phyloP scores from a whole-genome alignment of 2,797 vertebrate species.

The Melanogrammus aeglefinus region DNA sequence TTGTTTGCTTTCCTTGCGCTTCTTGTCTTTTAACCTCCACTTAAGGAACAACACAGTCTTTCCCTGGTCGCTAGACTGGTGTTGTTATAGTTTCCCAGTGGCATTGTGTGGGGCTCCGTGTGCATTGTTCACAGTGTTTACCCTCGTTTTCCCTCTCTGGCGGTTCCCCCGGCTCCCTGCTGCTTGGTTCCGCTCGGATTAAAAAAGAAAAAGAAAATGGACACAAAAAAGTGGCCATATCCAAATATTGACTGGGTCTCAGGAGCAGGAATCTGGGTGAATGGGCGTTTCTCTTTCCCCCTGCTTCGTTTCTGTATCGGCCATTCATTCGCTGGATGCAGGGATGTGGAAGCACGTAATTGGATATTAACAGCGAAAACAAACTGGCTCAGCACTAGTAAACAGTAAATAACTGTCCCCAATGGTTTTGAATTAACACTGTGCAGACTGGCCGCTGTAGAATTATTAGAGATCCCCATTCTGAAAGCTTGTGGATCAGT shows the following conservation, averaged over 20 bases:
- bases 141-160: slow-evolving; percentile 59
- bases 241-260: slow-evolving; percentile 84
- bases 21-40: slow-evolving; percentile 72
- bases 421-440: too few relatives aligned
- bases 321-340: too few relatives aligned
- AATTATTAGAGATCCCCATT: too few relatives aligned
- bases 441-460: too few relatives aligned
- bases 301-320: too few relatives aligned
- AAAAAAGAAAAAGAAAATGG: slow-evolving; percentile 36
- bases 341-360: too few relatives aligned
- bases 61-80: slow-evolving; percentile 54
- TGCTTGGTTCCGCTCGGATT: slow-evolving; percentile 70
- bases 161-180: slow-evolving; percentile 59
- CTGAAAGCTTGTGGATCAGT: too few relatives aligned
- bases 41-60: slow-evolving; percentile 70
- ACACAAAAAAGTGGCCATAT: slow-evolving; percentile 69
- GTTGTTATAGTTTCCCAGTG: slow-evolving; percentile 71
- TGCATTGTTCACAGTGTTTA: slow-evolving; percentile 72
- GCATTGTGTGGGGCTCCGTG: slow-evolving; percentile 62
- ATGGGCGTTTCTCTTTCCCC: too few relatives aligned
- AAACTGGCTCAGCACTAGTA: too few relatives aligned
- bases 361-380: too few relatives aligned
- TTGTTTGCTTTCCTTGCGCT: slow-evolving; percentile 51
- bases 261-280: slow-evolving; percentile 37
- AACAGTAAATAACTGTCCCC: too few relatives aligned